Base-by-base conservation (phyloP, 2,888 invertebrate genomes). In the Tenthredo amoena region DNA sequence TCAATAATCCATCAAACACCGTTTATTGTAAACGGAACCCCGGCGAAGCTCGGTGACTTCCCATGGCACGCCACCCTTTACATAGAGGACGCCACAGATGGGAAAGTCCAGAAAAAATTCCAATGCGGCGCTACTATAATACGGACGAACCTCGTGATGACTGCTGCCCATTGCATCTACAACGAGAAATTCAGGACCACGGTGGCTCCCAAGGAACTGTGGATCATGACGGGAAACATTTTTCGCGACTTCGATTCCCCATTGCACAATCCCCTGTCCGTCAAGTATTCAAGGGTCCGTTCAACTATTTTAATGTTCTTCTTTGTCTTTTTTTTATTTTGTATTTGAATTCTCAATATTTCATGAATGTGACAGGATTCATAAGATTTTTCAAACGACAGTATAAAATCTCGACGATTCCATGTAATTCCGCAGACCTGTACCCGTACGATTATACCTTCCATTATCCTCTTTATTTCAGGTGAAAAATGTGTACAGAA, bases 161-260 rank as follows among this genome's bases (percentile, higher is more conserved):
- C 92, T 74, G 94, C 94, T 18, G 94, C 94, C 2, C 94, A 94
- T 87, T 94, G 94, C 87, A 91, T 94, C 58, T 93, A 89, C 87
- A 89, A 93, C 50, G 93, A 92, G 40, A 50, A 0, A 0, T 84
- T 3, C 0, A 88, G 86, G n/a, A 85, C 9, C 58, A 40, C 88
- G 2, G 72, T 89, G 4, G 85, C 90, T 37, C 86, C 92, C 0
- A 87, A 85, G 1, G 85, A 87, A 18, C 90, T 89, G 77, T 88
- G 87, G 77, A 82, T 94, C 37, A 91, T 89, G 6, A 91, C 93
- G 0, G 94, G 94, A 77, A 94, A 94, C 72, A 47, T 91, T 68
- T 91, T 89, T 86, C 89, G 90, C 2, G 92, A 93, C 79, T 94
- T 91, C 79, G 87, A 93, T 72, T 88, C 86, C 5, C 18, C 58